Evolutionary conservation across 2,797 vertebrate species (phyloP), one percentile per base, ranked within the genome.

Genomic region (Gastrophryne carolinensis): DNA sequence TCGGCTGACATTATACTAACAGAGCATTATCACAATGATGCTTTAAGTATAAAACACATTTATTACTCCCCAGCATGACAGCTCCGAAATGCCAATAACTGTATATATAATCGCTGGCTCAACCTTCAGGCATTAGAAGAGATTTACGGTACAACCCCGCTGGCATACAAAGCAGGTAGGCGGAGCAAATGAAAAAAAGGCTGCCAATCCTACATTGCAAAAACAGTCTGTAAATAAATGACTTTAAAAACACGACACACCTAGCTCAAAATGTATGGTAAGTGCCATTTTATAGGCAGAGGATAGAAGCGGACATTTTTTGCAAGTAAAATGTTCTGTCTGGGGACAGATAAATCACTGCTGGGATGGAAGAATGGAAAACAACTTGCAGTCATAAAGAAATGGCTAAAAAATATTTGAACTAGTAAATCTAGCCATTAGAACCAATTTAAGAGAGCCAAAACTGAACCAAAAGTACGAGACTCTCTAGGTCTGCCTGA

Each of bases 41-140:
- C 50, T 29, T 68, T 41, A 27, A 24, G 50, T 9, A 68, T 68
- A 68, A 68, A 68, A 68, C 65, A 68, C 50, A 68, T 54, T 56
- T 56, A 68, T 41, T 68, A 41, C 50, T 54, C 17, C 35, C 2
- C 50, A 17, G 5, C 17, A 54, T 26, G 65, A 68, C 65, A 54
- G 34, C 65, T 68, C 53, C 49, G 39, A 27, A 68, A 56, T 56
- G 50, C 65, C 50, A 68, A 68, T 68, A 68, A 39, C 15, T 24
- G 23, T 27, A 66, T 56, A 68, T 56, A 54, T 56, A 54, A 54
- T 68, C 15, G 15, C 23, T 17, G 49, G 49, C 29, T 39, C 19
- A 56, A 39, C 50, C 19, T 24, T 10, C 32, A 27, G 21, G 15
- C 49, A 54, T 39, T 54, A 68, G 54, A 68, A 56, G 50, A 39